A percentile compares a stretch with the other conserved stretches of the same genome.
Conservation (phyloP, 2,113 vertebrate species). For the Shinisaurus crocodilurus region DNA sequence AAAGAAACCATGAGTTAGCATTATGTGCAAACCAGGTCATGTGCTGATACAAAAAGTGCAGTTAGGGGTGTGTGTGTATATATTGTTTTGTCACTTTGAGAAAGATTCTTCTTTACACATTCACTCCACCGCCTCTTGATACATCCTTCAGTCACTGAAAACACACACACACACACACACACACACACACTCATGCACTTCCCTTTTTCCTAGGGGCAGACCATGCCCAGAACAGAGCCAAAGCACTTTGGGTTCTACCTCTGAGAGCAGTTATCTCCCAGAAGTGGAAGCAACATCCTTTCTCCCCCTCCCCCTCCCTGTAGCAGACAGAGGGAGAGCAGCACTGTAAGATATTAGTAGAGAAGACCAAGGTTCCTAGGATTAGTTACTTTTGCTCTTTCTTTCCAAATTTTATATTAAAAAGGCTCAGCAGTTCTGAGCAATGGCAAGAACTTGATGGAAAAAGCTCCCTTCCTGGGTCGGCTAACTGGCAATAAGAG, state of each 20-base stretch:
- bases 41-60: background rate
- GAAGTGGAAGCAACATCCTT: background rate
- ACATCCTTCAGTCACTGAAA: conserved; percentile 29
- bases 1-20: no score
- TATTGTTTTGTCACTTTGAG: background rate
- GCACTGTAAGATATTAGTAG: conserved; percentile 64
- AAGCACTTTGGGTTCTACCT: background rate
- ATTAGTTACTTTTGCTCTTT: conserved; percentile 46
- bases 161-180: background rate
- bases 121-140: conserved; percentile 6
- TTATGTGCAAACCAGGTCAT: no score
- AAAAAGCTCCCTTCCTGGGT: conserved; percentile 2
- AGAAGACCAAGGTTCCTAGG: conserved; percentile 50
- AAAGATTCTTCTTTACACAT: background rate
- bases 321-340: conserved; percentile 37
- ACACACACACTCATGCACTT: background rate
- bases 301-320: background rate
- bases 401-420: conserved; percentile 4
- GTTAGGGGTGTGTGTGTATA: no score
- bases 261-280: background rate
- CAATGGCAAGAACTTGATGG: conserved; percentile 17
- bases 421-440: conserved; percentile 12
- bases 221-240: background rate
- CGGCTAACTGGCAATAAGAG: conserved; percentile 52
- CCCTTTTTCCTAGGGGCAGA: background rate